Percentiles rank a stretch among this genome's conserved stretches.
Conservation (phyloP, 2,797 vertebrate species). For the Garrulus glandarius region DNA sequence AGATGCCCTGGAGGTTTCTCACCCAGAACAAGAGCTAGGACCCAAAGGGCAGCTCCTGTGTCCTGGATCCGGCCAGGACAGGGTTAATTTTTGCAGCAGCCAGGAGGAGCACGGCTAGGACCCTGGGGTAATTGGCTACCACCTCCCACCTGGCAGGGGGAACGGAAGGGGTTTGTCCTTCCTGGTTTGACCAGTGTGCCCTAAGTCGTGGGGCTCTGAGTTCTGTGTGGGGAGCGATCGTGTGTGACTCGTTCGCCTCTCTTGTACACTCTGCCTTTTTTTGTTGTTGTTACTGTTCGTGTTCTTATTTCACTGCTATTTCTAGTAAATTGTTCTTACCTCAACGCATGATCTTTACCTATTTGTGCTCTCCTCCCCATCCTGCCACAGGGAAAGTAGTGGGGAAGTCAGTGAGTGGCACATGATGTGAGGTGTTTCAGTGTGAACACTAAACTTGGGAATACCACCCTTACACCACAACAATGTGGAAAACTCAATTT, state of each 20-base stretch:
- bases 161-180: not conserved
- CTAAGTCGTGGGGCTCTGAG: fast-evolving
- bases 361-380: no score
- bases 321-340: no score
- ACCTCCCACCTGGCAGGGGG: not conserved
- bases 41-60: no score
- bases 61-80: not conserved
- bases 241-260: fast-evolving
- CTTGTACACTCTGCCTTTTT: not conserved
- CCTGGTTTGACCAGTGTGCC: fast-evolving
- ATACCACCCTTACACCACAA: not conserved
- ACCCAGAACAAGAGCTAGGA: not conserved
- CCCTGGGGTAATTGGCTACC: not conserved
- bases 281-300: not conserved
- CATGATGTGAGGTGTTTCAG: no score
- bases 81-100: not conserved
- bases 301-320: not conserved
- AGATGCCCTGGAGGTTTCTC: not conserved
- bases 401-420: no score
- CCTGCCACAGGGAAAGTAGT: no score
- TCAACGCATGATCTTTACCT: no score
- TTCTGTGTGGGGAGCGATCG: fast-evolving
- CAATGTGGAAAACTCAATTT: not conserved
- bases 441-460: not conserved
- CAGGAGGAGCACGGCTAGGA: not conserved